Evolutionary conservation across 2,113 vertebrate genomes (phyloP).

Genomic region (Stigmatopora argus): DNA sequence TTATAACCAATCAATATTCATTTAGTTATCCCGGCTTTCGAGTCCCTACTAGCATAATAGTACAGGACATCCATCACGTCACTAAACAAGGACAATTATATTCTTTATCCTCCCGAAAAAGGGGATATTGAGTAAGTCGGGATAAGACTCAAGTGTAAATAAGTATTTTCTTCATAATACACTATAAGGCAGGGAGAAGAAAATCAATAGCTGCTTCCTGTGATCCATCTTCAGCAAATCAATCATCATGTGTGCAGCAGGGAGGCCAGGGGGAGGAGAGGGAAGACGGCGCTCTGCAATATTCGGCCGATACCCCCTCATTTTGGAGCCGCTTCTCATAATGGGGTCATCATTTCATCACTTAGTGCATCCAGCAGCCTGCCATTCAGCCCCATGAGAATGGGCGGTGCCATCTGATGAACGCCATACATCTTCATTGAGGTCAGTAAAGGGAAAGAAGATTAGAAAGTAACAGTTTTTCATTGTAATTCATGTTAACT

Average conservation of each 20-base stretch:
- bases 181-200: slow-evolving; percentile 63
- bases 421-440: slow-evolving; percentile 60
- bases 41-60: slow-evolving; percentile 98
- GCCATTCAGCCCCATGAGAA: slow-evolving; percentile 72
- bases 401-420: slow-evolving; percentile 27
- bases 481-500: not conserved
- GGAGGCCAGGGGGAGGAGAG: slow-evolving; percentile 60
- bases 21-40: slow-evolving; percentile 96
- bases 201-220: slow-evolving; percentile 99
- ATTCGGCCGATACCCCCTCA: slow-evolving; percentile 91
- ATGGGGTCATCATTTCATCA: slow-evolving; percentile 98
- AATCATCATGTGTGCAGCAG: slow-evolving; percentile 87
- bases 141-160: slow-evolving; percentile 92
- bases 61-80: slow-evolving; percentile 95
- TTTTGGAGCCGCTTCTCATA: slow-evolving; percentile 90
- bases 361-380: slow-evolving; percentile 79
- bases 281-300: slow-evolving; percentile 73
- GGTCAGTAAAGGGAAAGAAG: slow-evolving; percentile 51
- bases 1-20: slow-evolving; percentile 98
- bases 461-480: slow-evolving; percentile 33
- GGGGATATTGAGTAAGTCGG: slow-evolving; percentile 59
- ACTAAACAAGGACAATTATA: slow-evolving; percentile 85
- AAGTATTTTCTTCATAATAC: slow-evolving; percentile 95
- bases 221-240: slow-evolving; percentile 95
- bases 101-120: slow-evolving; percentile 60